Base-by-base conservation (phyloP, 2,888 invertebrate species). In the Noctua janthina region DNA sequence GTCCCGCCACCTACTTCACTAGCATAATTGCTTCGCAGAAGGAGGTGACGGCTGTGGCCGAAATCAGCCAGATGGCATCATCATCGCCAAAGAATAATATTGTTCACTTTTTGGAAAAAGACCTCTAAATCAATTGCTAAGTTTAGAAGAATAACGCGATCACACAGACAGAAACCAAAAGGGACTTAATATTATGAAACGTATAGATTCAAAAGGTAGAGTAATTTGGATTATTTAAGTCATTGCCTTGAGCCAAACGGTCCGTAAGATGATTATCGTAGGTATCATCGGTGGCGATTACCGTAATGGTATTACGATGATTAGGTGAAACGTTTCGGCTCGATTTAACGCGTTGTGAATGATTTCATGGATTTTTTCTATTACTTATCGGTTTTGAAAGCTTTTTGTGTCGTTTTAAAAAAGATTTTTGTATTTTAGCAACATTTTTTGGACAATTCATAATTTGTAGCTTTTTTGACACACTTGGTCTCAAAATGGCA, bases 261-360 rank as follows among this genome's bases (percentile, higher is more conserved):
- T 70, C 88, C 86, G 85, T 89, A 76, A 89, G 90, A 91, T 91
- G 88, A 90, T 91, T 91, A 92, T 92, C 92, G 89, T 79, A 51
- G 83, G 78, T 84, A 82, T 87, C 77, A 79, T 86, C 46, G 81
- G 72, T 81, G 59, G 62, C 86, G 88, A 90, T 92, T 92, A 91
- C 85, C 81, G 70, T 90, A 91, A 92, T 89, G 86, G 82, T 82
- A 87, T 78, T 76, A 80, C 82, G 79, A 90, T 91, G 90, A 89
- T 90, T 89, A 89, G 77, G 89, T 89, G 83, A 85, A 89, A 86
- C 79, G 87, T 77, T 84, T 81, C 82, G 71, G 78, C 81, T 74
- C 85, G 85, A 89, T 89, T 92, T 81, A 89, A 87, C 78, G 81
- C 49, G 67, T 56, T 29, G 5, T 39, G n/a, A 89, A 88, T 86